A percentile compares a stretch with the other conserved stretches of the same genome.
Evolutionary conservation across 2,797 vertebrate species (phyloP).

Genomic region (Fratercula arctica): DNA sequence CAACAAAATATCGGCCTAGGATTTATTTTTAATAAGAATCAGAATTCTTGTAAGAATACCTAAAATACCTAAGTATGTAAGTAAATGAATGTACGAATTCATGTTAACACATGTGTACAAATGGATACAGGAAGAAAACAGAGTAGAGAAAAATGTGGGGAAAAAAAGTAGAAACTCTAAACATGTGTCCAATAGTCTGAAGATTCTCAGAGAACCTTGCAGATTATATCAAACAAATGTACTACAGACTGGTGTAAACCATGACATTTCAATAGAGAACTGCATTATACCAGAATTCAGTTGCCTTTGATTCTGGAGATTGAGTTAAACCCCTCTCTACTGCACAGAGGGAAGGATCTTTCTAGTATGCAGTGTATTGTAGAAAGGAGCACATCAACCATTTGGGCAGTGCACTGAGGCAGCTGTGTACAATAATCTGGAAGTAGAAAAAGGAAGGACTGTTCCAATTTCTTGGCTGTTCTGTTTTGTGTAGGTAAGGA

Average conservation of each 20-base stretch:
- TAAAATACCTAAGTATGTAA: not conserved
- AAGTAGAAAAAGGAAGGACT: not conserved
- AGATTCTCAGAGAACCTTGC: rapidly evolving
- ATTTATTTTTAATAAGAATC: conserved; percentile 22
- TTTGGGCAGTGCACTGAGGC: not conserved
- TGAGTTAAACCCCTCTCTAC: not conserved
- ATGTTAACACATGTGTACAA: not conserved
- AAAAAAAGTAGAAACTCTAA: not conserved
- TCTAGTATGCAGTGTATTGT: rapidly evolving
- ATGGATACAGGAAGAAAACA: not conserved
- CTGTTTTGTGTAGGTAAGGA: not conserved
- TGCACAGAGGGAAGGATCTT: rapidly evolving
- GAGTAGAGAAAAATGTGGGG: rapidly evolving
- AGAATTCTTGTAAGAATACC: not conserved
- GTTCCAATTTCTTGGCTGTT: not conserved
- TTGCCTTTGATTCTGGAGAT: not conserved
- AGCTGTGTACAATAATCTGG: not conserved
- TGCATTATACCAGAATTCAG: not conserved
- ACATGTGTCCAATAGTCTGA: rapidly evolving
- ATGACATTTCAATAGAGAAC: not conserved
- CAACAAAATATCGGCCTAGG: conserved; percentile 22
- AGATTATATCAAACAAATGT: not conserved
- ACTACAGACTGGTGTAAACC: not conserved
- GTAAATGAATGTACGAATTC: not conserved
- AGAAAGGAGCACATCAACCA: not conserved